Conservation (phyloP, 2,113 vertebrate species). For the Rousettus leschenaultii region DNA sequence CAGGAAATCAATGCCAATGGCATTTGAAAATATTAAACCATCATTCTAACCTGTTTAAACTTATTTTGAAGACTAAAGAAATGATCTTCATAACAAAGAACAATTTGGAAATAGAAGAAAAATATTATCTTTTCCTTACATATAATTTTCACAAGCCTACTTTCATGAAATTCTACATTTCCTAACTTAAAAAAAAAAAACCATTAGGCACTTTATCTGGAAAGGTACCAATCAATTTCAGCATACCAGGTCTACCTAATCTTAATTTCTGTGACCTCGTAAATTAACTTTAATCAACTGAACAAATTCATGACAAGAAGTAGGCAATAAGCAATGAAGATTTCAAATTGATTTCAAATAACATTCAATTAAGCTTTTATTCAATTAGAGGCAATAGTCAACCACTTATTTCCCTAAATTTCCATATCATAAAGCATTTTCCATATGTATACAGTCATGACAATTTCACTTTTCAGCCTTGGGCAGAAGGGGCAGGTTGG, state of each 20-base stretch:
- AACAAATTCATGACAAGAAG: slow-evolving; percentile 15
- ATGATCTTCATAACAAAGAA: slow-evolving; percentile 14
- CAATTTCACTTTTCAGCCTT: neutral
- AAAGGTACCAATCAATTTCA: neutral
- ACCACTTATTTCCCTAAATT: neutral
- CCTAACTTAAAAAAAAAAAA: neutral
- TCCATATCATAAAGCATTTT: neutral
- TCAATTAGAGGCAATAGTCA: neutral
- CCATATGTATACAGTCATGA: neutral
- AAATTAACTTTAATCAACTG: neutral
- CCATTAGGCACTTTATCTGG: neutral
- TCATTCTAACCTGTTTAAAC: neutral
- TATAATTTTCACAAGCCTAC: neutral
- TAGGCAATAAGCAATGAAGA: neutral
- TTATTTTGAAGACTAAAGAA: neutral
- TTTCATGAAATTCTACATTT: neutral
- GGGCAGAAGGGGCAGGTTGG: neutral
- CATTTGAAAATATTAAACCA: slow-evolving; percentile 10
- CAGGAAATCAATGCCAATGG: neutral
- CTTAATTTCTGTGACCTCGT: neutral
- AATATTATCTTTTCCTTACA: neutral
- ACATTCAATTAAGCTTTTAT: neutral
- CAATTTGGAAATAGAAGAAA: neutral
- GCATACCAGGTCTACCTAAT: neutral
- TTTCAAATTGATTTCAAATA: neutral